Conservation (phyloP, 2,113 vertebrate species). For the Microcebus murinus region DNA sequence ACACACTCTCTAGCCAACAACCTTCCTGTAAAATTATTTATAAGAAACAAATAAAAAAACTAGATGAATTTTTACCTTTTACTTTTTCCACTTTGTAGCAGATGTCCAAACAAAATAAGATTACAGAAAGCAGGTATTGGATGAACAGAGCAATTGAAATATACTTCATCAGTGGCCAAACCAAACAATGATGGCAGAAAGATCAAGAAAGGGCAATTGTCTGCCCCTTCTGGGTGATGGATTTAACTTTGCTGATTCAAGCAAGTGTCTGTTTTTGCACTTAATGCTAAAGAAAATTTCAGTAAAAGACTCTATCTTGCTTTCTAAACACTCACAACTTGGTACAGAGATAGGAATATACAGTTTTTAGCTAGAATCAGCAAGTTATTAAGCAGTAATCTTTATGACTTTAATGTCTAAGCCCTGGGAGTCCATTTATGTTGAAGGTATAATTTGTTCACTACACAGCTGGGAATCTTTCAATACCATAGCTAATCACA, state of each 20-base stretch:
- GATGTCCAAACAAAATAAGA: background rate
- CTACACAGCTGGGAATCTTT: background rate
- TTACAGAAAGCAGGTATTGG: background rate
- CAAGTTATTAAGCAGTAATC: background rate
- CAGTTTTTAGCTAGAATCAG: background rate
- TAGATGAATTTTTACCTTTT: background rate
- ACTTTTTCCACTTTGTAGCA: background rate
- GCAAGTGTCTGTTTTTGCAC: background rate
- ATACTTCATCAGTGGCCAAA: background rate
- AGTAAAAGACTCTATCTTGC: background rate
- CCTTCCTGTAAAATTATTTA: background rate
- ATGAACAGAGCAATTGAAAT: background rate
- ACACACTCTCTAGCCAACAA: background rate
- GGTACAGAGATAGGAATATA: background rate
- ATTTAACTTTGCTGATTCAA: background rate
- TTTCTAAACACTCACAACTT: background rate
- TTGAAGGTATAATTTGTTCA: conserved; percentile 3
- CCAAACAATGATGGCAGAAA: background rate
- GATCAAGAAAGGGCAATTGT: background rate
- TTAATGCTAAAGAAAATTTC: background rate
- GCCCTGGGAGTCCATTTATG: background rate
- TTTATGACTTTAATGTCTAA: background rate
- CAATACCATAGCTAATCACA: background rate
- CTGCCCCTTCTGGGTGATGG: background rate
- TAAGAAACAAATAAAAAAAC: background rate